Conservation (phyloP, 2,888 invertebrate genomes). For the Blomia tropicalis region DNA sequence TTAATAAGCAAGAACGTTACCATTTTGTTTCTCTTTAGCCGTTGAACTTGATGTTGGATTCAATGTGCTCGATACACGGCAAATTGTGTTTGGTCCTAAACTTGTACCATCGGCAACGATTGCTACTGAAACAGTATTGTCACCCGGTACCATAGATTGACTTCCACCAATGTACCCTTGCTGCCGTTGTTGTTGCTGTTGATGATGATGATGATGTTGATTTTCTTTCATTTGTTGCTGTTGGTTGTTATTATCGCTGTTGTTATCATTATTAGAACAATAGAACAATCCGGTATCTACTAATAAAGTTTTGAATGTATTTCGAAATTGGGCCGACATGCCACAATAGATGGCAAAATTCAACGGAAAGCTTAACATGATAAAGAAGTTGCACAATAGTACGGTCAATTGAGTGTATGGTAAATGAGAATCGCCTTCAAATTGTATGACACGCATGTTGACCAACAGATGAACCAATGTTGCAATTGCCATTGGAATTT, state of each 20-base stretch:
- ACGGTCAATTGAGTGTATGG: conserved; percentile 1
- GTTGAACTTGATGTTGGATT: neutral
- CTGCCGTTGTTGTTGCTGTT: no score
- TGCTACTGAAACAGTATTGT: conserved; percentile 1
- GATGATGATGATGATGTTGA: neutral
- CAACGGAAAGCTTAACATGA: conserved; percentile 7
- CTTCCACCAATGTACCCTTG: no score
- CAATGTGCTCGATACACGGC: neutral
- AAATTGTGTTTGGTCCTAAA: neutral
- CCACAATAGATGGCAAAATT: conserved; percentile 12
- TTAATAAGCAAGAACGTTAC: neutral
- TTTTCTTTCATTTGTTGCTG: no score
- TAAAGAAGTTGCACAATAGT: neutral
- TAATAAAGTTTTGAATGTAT: conserved; percentile 2
- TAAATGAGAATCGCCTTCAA: conserved; percentile 4
- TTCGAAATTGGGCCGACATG: conserved; percentile 8
- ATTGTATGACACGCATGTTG: neutral
- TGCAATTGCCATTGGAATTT: conserved; percentile 34
- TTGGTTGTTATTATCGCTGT: no score
- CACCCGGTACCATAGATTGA: neutral
- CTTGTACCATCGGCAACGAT: conserved; percentile 2
- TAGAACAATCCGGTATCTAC: neutral
- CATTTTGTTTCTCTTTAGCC: neutral
- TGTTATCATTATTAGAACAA: no score
- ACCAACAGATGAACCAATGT: neutral